phyloP scores from a whole-genome alignment of 2,113 vertebrate species.

The Narcine bancroftii region DNA sequence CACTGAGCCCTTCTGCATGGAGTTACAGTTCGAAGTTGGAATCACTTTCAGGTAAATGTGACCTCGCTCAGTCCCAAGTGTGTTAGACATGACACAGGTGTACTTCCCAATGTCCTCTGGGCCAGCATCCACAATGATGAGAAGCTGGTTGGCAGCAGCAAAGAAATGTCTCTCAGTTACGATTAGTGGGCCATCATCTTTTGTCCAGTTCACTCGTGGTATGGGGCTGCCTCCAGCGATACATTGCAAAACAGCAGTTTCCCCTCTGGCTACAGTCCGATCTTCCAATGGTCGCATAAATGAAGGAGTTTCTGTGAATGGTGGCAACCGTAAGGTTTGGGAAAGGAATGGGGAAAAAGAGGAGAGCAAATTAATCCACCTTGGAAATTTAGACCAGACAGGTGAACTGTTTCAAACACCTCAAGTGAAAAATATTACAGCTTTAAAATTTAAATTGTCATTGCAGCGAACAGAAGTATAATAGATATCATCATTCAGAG shows the following conservation, averaged over 20 bases:
- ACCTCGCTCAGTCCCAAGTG: constrained; percentile 63
- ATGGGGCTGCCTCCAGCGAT: constrained; percentile 68
- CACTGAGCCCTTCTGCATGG: constrained; percentile 51
- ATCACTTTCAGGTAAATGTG: constrained; percentile 66
- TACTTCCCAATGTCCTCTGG: constrained; percentile 72
- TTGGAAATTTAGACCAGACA: neutral
- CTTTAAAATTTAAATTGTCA: neutral
- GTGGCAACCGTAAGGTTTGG: no score
- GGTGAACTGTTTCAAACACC: neutral
- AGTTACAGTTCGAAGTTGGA: constrained; percentile 62
- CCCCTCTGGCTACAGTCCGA: constrained; percentile 62
- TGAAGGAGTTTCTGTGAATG: constrained; percentile 62
- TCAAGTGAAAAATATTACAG: neutral
- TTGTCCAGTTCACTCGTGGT: constrained; percentile 72
- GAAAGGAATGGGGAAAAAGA: neutral
- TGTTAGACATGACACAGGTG: constrained; percentile 69
- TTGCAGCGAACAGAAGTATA: neutral
- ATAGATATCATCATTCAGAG: neutral
- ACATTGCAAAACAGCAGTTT: constrained; percentile 68
- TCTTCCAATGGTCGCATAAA: constrained; percentile 67
- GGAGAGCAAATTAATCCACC: neutral
- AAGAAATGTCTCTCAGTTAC: constrained; percentile 70
- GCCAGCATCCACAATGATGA: constrained; percentile 67
- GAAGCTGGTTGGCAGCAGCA: constrained; percentile 67
- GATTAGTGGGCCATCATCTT: constrained; percentile 60